Conservation (phyloP, 2,797 vertebrate genomes). For the Anas capensis region DNA sequence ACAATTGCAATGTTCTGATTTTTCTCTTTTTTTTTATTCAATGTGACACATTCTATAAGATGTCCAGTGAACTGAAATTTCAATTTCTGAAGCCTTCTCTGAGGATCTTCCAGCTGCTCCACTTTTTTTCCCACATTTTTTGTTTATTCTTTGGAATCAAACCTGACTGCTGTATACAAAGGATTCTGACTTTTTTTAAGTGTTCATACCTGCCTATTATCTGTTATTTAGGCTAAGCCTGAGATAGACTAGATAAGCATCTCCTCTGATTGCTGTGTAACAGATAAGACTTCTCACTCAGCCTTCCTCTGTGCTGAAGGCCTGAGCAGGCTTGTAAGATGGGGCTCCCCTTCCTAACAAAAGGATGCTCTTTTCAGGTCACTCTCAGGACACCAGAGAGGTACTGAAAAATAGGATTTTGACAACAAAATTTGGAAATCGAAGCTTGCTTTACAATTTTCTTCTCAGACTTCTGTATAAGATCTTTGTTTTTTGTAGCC, state of each 20-base stretch:
- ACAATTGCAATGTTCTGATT: neutral
- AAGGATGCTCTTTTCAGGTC: neutral
- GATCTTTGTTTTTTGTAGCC: neutral
- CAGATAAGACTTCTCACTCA: too few relatives aligned
- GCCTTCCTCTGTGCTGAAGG: neutral
- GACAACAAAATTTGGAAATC: neutral
- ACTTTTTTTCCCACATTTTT: too few relatives aligned
- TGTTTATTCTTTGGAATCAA: neutral
- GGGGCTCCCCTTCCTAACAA: neutral
- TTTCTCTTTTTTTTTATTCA: neutral
- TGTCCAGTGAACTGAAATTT: neutral
- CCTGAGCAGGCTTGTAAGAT: neutral
- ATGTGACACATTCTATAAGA: neutral
- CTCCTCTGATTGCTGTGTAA: neutral
- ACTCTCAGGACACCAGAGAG: neutral
- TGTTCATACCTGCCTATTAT: neutral
- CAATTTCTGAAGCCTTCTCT: neutral
- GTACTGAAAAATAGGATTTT: neutral
- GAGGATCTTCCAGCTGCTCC: neutral
- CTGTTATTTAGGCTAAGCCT: neutral
- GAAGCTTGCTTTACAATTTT: too few relatives aligned
- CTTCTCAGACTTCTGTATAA: neutral
- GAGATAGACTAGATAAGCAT: too few relatives aligned
- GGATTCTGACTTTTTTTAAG: neutral
- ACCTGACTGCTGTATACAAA: neutral